phyloP scores from a whole-genome alignment of 1,140 invertebrate species.

The Lethrus apterus region DNA sequence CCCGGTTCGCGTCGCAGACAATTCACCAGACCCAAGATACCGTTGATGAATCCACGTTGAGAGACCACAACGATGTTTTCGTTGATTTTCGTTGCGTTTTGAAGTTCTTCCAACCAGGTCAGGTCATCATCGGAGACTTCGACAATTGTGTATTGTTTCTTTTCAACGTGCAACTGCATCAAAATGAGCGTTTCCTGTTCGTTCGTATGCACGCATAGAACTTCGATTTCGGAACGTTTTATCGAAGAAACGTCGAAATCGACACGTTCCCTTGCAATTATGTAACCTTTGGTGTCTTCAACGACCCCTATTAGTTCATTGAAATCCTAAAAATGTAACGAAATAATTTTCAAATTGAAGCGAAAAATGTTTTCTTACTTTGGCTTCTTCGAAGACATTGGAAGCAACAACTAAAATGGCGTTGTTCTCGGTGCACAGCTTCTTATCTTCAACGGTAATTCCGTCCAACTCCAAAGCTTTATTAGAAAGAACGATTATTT shows the following conservation, averaged over 20 bases:
- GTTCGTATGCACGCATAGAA: slow-evolving; percentile 40
- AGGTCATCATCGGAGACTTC: slow-evolving; percentile 24
- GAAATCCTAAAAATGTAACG: background rate
- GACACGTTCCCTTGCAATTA: too few species aligned
- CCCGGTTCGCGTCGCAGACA: slow-evolving; percentile 58
- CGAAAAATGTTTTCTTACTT: background rate
- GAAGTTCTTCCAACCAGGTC: slow-evolving; percentile 46
- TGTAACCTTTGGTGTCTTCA: too few species aligned
- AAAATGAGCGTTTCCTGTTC: slow-evolving; percentile 42
- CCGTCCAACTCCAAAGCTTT: slow-evolving; percentile 46
- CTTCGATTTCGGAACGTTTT: too few species aligned
- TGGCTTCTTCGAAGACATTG: slow-evolving; percentile 33
- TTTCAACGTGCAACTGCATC: too few species aligned
- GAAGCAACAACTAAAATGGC: slow-evolving; percentile 49
- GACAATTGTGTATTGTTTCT: too few species aligned
- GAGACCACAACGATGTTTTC: slow-evolving; percentile 51
- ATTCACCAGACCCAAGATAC: slow-evolving; percentile 72
- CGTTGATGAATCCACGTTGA: too few species aligned
- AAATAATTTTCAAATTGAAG: background rate
- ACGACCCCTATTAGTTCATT: too few species aligned
- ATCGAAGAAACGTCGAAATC: too few species aligned
- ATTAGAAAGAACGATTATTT: slow-evolving; percentile 45
- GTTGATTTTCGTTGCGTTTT: slow-evolving; percentile 48
- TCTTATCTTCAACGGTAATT: slow-evolving; percentile 54
- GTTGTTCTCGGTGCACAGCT: slow-evolving; percentile 49